phyloP scores from a whole-genome alignment of 1,140 invertebrate genomes.

The Drosophila grimshawi region DNA sequence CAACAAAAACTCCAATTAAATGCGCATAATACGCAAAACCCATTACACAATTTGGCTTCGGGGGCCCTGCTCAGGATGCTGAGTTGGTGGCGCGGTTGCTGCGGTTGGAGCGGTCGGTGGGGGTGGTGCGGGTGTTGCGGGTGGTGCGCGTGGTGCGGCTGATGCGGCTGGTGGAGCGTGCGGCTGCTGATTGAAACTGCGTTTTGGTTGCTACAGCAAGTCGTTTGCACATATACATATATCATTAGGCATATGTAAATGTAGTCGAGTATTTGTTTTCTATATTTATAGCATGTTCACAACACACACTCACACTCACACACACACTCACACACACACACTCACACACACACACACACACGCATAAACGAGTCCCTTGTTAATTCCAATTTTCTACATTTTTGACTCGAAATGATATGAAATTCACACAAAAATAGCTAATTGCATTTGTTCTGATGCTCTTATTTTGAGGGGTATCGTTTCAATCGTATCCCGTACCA shows the following conservation, averaged over 20 bases:
- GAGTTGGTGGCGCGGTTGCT: too few species aligned
- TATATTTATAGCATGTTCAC: not conserved
- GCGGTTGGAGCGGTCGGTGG: not conserved
- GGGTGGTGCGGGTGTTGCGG: not conserved
- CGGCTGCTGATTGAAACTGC: too few species aligned
- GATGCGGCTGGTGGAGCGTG: too few species aligned
- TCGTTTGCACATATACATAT: not conserved
- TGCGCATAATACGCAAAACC: slow-evolving; percentile 49
- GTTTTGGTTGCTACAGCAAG: slow-evolving; percentile 2
- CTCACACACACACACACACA: too few species aligned
- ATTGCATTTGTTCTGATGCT: not conserved
- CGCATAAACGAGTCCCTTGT: too few species aligned
- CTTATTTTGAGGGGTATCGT: too few species aligned
- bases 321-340: not conserved
- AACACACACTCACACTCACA: not conserved
- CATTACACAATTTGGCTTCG: slow-evolving; percentile 30
- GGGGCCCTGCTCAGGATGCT: not conserved
- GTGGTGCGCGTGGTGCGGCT: too few species aligned
- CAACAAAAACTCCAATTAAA: slow-evolving; percentile 54
- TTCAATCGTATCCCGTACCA: too few species aligned
- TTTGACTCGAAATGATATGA: too few species aligned
- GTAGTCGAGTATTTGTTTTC: not conserved
- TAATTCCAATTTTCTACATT: too few species aligned
- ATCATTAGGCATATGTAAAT: not conserved
- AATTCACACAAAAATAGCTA: slow-evolving; percentile 5